Base-by-base conservation (phyloP, 1,140 invertebrate genomes). In the Brachionus rubens region DNA sequence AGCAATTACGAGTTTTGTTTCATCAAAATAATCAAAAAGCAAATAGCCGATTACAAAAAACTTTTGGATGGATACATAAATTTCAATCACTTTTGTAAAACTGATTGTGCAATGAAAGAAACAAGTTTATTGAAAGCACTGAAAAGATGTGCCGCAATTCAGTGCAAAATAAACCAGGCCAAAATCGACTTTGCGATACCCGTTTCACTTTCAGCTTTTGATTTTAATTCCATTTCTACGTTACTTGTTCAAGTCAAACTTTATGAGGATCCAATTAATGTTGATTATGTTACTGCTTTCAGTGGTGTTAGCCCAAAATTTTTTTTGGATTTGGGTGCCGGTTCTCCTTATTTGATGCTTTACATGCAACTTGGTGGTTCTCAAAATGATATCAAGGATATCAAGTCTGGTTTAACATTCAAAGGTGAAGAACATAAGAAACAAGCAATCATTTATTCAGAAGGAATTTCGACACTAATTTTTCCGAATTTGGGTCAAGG, bases 91-190 rank as follows among this genome's bases (percentile, higher is more conserved):
- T 62, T 62, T 62, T 30, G 36, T 41, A 4, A 33, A 24, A 6
- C 56, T 19, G 40, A 62, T 5, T 19, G 40, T n/a, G n/a, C 10
- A 16, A 62, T 62, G 56, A 21, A 4, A 36, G 16, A 62, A 16
- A 62, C 56, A 40, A 7, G 14, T 33, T 21, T 62, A 19, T 12
- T 36, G 16, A 14, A 14, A 5, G 56, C 56, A 16, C 40, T 62
- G 21, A 62, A 62, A 40, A 62, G 56, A 62, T 43, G 56, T 62
- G 56, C 56, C n/a, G 56, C 56, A 36, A 19, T 19, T 40, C 56
- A 62, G 1, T 62, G 56, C 40, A 62, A 21, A 62, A 12, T 26
- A 62, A 19, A 62, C 21, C n/a, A 62, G 40, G 26, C 16, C 14
- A n/a, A 30, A 19, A 62, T 62, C 24, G 56, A 62, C 19, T 62